These are phyloP conservation scores for Megastigmus dorsalis DNA, from an alignment of 2,888 invertebrate species.

Conservation along the genomic window DNA sequence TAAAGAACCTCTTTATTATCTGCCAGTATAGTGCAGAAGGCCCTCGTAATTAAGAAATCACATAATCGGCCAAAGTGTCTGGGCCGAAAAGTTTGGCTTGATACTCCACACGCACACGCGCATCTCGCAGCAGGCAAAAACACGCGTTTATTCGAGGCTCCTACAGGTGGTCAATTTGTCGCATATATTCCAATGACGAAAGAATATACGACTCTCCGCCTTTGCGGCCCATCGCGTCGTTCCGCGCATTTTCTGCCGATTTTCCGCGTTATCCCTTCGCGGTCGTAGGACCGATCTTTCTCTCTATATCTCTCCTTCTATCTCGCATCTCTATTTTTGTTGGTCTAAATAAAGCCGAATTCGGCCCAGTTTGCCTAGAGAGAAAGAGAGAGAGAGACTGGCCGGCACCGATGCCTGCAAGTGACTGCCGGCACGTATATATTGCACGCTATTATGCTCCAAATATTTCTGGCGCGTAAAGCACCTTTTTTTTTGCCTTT, in stretches of 20 bases:
- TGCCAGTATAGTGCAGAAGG: too few species aligned
- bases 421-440: constrained; percentile 54
- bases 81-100: constrained; percentile 15
- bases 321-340: constrained; percentile 64
- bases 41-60: constrained; percentile 27
- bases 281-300: constrained; percentile 21
- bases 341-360: constrained; percentile 71
- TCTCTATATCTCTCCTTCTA: constrained; percentile 35
- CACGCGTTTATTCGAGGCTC: constrained; percentile 6
- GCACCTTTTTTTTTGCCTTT: constrained; percentile 48
- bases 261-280: constrained; percentile 32
- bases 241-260: background rate
- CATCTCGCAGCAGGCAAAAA: too few species aligned
- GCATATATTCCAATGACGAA: constrained; percentile 13
- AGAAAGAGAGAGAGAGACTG: constrained; percentile 59
- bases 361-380: constrained; percentile 64
- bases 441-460: constrained; percentile 61
- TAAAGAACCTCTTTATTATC: background rate
- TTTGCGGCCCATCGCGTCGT: too few species aligned
- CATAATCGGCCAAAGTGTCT: constrained; percentile 9
- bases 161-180: constrained; percentile 46
- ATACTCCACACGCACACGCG: background rate
- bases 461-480: constrained; percentile 65
- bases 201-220: too few species aligned
- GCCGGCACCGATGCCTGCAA: constrained; percentile 60